These are phyloP conservation scores for Theristicus caerulescens DNA, from an alignment of 2,113 vertebrate species.

Conservation along the genomic window DNA sequence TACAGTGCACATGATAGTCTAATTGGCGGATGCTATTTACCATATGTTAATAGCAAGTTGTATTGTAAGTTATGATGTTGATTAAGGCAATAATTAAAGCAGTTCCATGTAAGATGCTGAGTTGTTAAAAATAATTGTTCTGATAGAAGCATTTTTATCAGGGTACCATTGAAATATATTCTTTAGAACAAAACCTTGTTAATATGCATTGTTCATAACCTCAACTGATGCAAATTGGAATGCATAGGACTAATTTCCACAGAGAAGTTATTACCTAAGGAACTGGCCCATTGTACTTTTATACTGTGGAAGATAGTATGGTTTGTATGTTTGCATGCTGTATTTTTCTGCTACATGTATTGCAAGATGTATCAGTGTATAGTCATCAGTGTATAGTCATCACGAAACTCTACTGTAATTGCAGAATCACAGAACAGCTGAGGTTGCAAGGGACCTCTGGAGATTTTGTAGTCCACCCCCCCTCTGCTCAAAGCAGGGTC, in stretches of 20 bases:
- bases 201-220: neutral
- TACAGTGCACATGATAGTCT: slow-evolving; percentile 31
- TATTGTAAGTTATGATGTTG: slow-evolving; percentile 13
- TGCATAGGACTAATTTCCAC: neutral
- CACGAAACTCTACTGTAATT: neutral
- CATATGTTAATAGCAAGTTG: slow-evolving; percentile 31
- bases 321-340: neutral
- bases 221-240: neutral
- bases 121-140: neutral
- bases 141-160: neutral
- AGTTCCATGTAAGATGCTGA: neutral
- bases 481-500: neutral
- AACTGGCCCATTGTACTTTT: neutral
- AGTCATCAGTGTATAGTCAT: neutral
- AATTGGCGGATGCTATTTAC: slow-evolving; percentile 57
- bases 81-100: slow-evolving; percentile 42
- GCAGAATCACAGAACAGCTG: neutral
- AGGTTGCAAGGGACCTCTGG: neutral
- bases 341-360: neutral
- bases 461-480: neutral
- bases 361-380: neutral
- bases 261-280: neutral
- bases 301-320: neutral
- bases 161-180: neutral
- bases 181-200: neutral